phyloP scores from a whole-genome alignment of 1,140 invertebrate species.

The Drosophila dunni region DNA sequence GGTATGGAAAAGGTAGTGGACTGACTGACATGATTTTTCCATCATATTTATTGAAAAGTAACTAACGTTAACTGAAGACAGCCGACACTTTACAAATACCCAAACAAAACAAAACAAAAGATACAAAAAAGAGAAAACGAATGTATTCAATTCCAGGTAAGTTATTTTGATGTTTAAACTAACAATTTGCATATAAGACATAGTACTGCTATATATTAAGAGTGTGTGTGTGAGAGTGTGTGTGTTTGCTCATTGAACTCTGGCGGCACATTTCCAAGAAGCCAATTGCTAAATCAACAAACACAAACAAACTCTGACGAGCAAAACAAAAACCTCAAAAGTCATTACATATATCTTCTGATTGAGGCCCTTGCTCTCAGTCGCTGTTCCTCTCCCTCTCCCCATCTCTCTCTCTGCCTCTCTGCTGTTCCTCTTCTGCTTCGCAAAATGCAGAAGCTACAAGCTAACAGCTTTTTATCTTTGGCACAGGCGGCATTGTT shows the following conservation, averaged over 20 bases:
- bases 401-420: background rate
- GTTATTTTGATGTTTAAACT: conserved; percentile 52
- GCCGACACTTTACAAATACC: background rate
- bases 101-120: background rate
- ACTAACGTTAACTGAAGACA: conserved; percentile 22
- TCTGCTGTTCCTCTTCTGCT: no score
- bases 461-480: conserved; percentile 84
- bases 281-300: conserved; percentile 80
- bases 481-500: conserved; percentile 74
- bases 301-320: conserved; percentile 56
- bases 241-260: conserved; percentile 58
- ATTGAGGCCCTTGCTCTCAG: conserved; percentile 31
- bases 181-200: conserved; percentile 63
- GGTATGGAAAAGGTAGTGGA: conserved; percentile 22
- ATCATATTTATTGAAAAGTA: conserved; percentile 70
- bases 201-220: conserved; percentile 37
- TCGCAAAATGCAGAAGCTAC: conserved; percentile 83
- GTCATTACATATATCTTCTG: conserved; percentile 80
- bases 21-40: conserved; percentile 74
- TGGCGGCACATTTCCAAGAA: conserved; percentile 76
- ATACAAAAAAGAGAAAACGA: conserved; percentile 1
- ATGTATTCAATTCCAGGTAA: conserved; percentile 15
- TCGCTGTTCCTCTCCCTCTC: background rate
- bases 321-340: conserved; percentile 81
- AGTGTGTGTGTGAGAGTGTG: conserved; percentile 9